Conservation (phyloP, 1,140 invertebrate species). For the Ooceraea biroi region DNA sequence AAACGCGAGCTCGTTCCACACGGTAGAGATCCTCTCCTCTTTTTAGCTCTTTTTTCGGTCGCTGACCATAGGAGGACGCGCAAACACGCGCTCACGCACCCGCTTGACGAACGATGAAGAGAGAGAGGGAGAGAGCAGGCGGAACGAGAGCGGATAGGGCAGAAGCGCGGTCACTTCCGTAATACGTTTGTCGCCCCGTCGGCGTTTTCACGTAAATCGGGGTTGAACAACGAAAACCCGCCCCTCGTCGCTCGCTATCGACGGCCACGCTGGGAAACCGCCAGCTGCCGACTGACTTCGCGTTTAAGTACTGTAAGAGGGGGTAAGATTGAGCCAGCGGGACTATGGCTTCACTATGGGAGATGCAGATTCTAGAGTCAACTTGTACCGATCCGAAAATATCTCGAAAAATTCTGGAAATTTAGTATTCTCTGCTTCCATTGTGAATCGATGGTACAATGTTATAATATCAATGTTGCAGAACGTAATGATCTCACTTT, state of each 20-base stretch:
- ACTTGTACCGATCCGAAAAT: background rate
- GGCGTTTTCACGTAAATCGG: conserved; percentile 55
- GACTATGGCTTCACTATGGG: background rate
- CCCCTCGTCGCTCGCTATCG: conserved; percentile 47
- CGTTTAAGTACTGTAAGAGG: conserved; percentile 43
- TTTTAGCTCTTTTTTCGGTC: conserved; percentile 67
- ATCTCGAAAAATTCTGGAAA: background rate
- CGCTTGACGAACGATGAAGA: conserved; percentile 55
- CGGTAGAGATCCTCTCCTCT: conserved; percentile 73
- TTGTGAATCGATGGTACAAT: too few species aligned
- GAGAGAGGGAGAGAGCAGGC: conserved; percentile 24
- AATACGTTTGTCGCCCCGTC: conserved; percentile 38
- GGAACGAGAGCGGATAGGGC: conserved; percentile 52
- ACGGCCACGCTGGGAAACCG: conserved; percentile 47
- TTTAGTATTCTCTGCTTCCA: background rate
- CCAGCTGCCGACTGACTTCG: conserved; percentile 50
- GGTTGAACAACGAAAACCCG: conserved; percentile 56
- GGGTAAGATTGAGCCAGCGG: conserved; percentile 17
- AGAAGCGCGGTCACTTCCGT: conserved; percentile 63
- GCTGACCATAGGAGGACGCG: conserved; percentile 58
- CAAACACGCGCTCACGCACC: conserved; percentile 54
- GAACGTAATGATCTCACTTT: too few species aligned
- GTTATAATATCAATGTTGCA: too few species aligned
- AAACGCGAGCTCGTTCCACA: conserved; percentile 79
- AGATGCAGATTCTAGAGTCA: background rate